Conservation (phyloP, 2,797 vertebrate genomes). For the Botia kubotai region DNA sequence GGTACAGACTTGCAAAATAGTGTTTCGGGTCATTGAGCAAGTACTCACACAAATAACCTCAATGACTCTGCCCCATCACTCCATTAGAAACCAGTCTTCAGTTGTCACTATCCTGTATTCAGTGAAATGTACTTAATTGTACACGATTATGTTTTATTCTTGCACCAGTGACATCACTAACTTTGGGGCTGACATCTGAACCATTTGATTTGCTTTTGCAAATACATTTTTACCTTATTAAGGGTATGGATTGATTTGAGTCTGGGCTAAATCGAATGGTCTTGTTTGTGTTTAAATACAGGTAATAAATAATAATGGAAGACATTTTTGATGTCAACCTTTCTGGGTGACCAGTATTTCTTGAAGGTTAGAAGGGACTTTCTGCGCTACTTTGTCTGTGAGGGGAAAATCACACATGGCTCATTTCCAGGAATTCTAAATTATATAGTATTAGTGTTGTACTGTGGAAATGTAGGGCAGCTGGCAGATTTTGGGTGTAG, state of each 20-base stretch:
- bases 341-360: conserved; percentile 26
- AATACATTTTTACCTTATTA: conserved; percentile 10
- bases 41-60: conserved; percentile 54
- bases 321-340: conserved; percentile 14
- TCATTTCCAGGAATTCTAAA: conserved; percentile 64
- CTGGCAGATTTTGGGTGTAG: conserved; percentile 48
- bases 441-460: conserved; percentile 68
- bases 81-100: conserved; percentile 60
- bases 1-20: conserved; percentile 39
- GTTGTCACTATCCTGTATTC: conserved; percentile 62
- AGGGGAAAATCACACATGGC: conserved; percentile 51
- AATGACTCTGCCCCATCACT: conserved; percentile 50
- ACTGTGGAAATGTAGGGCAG: conserved; percentile 71
- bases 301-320: background rate
- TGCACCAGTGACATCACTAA: conserved; percentile 56
- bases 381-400: conserved; percentile 42
- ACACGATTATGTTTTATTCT: conserved; percentile 66
- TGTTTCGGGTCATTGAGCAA: conserved; percentile 66
- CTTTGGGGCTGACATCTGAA: conserved; percentile 42
- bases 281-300: conserved; percentile 16
- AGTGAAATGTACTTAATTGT: conserved; percentile 61
- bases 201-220: conserved; percentile 4
- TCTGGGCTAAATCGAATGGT: background rate
- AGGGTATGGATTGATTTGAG: conserved; percentile 12
- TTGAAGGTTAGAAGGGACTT: conserved; percentile 25